These are phyloP conservation scores for Sinonovacula constricta DNA, from an alignment of 1,140 invertebrate species.

Conservation along the genomic window DNA sequence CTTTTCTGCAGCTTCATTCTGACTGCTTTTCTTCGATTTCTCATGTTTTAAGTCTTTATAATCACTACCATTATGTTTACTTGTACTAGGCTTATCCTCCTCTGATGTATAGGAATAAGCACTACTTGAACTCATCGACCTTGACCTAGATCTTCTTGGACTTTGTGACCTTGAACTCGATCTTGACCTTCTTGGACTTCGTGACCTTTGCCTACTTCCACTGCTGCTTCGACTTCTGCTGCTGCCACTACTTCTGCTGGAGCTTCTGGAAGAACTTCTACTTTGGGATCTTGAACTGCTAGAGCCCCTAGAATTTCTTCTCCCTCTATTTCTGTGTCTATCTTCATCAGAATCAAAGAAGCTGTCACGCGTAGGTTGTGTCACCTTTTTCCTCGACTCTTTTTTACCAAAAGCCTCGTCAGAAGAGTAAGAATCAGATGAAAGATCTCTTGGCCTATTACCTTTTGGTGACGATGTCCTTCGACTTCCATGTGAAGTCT, in stretches of 20 bases:
- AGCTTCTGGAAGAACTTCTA: too few relatives aligned
- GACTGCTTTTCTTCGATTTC: too few relatives aligned
- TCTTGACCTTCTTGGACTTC: too few relatives aligned
- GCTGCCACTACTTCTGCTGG: neutral
- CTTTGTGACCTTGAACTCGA: too few relatives aligned
- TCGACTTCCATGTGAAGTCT: conserved; percentile 35
- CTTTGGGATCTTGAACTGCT: neutral
- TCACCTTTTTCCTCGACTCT: conserved; percentile 22
- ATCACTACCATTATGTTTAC: conserved; percentile 24
- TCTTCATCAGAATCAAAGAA: conserved; percentile 41
- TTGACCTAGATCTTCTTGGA: too few relatives aligned
- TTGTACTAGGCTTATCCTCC: neutral
- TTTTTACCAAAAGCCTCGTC: conserved; percentile 39
- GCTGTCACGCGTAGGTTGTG: conserved; percentile 2
- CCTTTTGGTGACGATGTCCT: conserved; percentile 43
- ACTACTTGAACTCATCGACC: conserved; percentile 12
- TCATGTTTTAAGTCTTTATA: too few relatives aligned
- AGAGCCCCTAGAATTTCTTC: neutral
- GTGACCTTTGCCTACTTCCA: too few relatives aligned
- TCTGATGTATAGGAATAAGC: neutral
- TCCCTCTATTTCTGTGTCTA: neutral
- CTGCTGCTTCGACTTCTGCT: conserved; percentile 2
- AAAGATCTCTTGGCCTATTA: too few relatives aligned
- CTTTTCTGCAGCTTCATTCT: neutral
- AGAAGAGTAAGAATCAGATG: conserved; percentile 42